Evolutionary conservation across 1,140 invertebrate genomes (phyloP).

Genomic region (Hirudo medicinalis): DNA sequence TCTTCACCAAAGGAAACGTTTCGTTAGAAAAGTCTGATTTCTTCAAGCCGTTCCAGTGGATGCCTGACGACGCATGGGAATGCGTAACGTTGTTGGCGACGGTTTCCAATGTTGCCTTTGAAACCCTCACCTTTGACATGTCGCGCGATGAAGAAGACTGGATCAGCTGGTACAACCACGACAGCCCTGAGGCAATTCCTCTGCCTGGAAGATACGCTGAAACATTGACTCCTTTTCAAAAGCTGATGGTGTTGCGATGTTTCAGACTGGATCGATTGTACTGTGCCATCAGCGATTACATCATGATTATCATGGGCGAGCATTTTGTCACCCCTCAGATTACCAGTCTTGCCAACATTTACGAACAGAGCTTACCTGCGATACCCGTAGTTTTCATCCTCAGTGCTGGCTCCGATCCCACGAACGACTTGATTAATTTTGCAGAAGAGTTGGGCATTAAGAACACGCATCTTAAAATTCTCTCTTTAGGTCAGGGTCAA

Average conservation of each 20-base stretch:
- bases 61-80: constrained; percentile 60
- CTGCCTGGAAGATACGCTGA: constrained; percentile 54
- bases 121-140: constrained; percentile 53
- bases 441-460: constrained; percentile 58
- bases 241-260: constrained; percentile 66
- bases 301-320: constrained; percentile 65
- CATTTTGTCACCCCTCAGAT: constrained; percentile 70
- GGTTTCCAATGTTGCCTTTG: constrained; percentile 55
- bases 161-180: constrained; percentile 75
- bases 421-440: constrained; percentile 68
- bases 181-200: constrained; percentile 57
- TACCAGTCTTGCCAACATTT: constrained; percentile 64
- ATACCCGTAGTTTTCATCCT: constrained; percentile 77
- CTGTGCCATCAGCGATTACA: constrained; percentile 60
- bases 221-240: constrained; percentile 51
- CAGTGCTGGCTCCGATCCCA: constrained; percentile 73
- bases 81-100: constrained; percentile 58
- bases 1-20: constrained; percentile 73
- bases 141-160: constrained; percentile 49
- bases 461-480: constrained; percentile 59
- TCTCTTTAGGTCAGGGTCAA: constrained; percentile 77
- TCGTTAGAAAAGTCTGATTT: constrained; percentile 57
- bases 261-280: constrained; percentile 75
- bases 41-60: constrained; percentile 57
- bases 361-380: constrained; percentile 59